Evolutionary conservation across 2,113 vertebrate species (phyloP).

Genomic region (Blennius ocellaris): DNA sequence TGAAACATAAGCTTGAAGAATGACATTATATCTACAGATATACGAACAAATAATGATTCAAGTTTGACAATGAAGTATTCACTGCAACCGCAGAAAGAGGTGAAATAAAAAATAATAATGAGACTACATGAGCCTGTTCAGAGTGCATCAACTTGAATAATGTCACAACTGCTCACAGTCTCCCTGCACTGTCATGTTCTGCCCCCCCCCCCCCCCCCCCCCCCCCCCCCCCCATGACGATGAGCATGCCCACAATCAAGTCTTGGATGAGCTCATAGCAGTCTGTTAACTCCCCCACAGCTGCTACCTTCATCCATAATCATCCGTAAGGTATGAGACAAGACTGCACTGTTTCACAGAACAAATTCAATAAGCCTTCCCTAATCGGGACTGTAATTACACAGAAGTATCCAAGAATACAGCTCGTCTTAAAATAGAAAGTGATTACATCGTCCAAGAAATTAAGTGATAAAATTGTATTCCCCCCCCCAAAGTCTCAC

Average conservation of each 20-base stretch:
- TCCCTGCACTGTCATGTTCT: too few relatives aligned
- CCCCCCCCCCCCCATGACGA: too few relatives aligned
- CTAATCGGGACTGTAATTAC: slow-evolving; percentile 49
- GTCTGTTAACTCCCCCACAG: background rate
- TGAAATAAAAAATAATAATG: too few relatives aligned
- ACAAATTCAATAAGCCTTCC: slow-evolving; percentile 23
- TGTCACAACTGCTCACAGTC: too few relatives aligned
- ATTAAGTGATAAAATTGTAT: slow-evolving; percentile 39
- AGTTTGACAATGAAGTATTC: too few relatives aligned
- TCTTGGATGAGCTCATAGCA: background rate
- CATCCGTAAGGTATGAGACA: background rate
- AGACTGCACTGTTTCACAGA: background rate
- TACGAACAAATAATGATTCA: too few relatives aligned
- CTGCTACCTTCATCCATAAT: slow-evolving; percentile 3
- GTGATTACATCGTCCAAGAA: slow-evolving; percentile 34
- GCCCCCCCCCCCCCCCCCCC: too few relatives aligned
- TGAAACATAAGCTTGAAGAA: too few relatives aligned
- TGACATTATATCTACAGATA: too few relatives aligned
- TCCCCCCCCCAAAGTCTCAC: slow-evolving; percentile 7
- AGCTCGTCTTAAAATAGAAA: slow-evolving; percentile 48
- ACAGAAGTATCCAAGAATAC: slow-evolving; percentile 29
- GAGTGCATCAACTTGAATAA: too few relatives aligned
- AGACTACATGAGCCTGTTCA: too few relatives aligned
- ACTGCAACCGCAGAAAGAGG: too few relatives aligned
- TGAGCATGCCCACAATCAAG: background rate